These are phyloP conservation scores for Nemopilema nomurai DNA, from an alignment of 30 jellyfish, hydroid and myxozoan species.

Conservation along the genomic window DNA sequence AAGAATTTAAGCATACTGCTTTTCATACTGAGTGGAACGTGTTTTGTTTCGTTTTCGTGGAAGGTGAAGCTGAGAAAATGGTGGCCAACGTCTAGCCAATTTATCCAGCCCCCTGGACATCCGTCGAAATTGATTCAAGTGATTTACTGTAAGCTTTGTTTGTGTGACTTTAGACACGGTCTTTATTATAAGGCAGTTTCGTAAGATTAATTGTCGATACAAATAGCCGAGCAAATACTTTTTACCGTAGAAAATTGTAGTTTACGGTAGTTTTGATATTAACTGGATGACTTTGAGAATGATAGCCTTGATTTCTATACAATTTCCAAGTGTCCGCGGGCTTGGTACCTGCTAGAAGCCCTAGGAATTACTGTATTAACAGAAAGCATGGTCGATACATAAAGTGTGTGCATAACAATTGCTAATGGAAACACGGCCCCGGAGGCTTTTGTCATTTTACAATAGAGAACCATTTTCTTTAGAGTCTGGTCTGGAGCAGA, in stretches of 20 bases:
- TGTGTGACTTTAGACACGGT: not conserved
- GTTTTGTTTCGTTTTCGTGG: not conserved
- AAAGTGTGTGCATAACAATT: no score
- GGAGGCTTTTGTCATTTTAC: not conserved
- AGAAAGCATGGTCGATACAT: no score
- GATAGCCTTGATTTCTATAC: no score
- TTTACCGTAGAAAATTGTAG: no score
- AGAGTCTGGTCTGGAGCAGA: not conserved
- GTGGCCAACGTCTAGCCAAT: not conserved
- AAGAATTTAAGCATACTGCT: not conserved
- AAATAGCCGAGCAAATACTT: no score
- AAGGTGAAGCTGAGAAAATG: not conserved
- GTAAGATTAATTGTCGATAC: no score
- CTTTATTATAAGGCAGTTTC: not conserved
- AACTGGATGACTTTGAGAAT: no score
- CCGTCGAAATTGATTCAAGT: not conserved
- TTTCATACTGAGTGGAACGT: not conserved
- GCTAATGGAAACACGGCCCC: no score
- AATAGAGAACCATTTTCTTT: not conserved
- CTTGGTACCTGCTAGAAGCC: no score
- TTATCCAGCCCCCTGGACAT: not conserved
- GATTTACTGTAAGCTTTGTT: not conserved
- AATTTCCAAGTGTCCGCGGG: no score
- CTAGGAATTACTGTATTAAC: no score
- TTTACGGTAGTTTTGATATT: no score